These are phyloP conservation scores for Latrodectus elegans DNA, from an alignment of 2,888 invertebrate species.

Conservation along the genomic window DNA sequence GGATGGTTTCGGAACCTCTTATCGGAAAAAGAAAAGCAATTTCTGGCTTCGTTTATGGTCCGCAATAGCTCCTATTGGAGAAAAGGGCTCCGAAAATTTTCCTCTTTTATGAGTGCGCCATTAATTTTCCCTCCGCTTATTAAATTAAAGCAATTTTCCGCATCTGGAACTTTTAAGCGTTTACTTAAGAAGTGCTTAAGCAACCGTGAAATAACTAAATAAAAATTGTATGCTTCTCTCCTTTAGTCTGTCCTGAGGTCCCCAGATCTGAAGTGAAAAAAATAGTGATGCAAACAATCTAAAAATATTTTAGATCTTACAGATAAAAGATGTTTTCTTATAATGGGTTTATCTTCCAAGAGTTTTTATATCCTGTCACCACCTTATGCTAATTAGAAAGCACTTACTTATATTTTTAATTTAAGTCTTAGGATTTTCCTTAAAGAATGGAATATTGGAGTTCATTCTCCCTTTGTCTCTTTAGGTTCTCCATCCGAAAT, in stretches of 20 bases:
- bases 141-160: conserved; percentile 65
- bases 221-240: conserved; percentile 32
- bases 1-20: conserved; percentile 13
- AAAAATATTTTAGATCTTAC: conserved; percentile 27
- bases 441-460: neutral
- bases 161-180: conserved; percentile 54
- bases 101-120: conserved; percentile 51
- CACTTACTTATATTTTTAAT: conserved; percentile 21
- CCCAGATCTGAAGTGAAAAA: neutral
- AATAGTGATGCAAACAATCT: conserved; percentile 1
- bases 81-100: conserved; percentile 7
- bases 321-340: conserved; percentile 25
- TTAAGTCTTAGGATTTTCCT: neutral
- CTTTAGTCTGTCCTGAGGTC: neutral
- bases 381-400: conserved; percentile 54
- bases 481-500: too few species aligned
- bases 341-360: conserved; percentile 17
- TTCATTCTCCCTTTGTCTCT: neutral
- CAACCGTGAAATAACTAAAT: conserved; percentile 62
- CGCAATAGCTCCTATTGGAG: neutral
- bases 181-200: conserved; percentile 62
- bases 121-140: conserved; percentile 61
- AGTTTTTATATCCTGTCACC: conserved; percentile 38
- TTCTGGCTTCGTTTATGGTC: conserved; percentile 36
- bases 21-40: conserved; percentile 31